Evolutionary conservation across 2,113 vertebrate species (phyloP), one percentile per base, ranked within the genome.

Genomic region (Ceyx cyanopectus): DNA sequence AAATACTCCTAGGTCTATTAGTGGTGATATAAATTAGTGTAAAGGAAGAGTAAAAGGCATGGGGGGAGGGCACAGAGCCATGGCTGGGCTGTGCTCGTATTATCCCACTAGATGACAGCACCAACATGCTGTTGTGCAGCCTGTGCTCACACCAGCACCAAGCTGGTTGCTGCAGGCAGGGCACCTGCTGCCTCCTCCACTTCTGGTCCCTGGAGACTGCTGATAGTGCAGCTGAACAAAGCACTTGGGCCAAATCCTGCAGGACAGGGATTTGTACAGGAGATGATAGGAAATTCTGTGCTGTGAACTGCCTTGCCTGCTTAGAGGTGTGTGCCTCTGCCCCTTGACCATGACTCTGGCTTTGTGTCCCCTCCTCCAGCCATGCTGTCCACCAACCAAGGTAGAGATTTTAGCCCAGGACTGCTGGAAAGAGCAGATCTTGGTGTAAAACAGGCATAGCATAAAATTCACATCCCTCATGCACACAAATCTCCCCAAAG

Each of bases 71-170:
- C 68, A 61, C 17, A 32, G 61, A 74, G 72, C 46, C 3, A 0
- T 30, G 26, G 11, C 50, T 12, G 12, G 48, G 80, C 58, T 61
- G 40, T 77, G 58, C 73, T 43, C 23, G 0, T n/a, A n/a, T 46
- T 87, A 79, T 72, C 80, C 94, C 93, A 90, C 92, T 93, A 96
- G 96, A 57, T 92, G 95, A 93, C 94, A 96, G 85, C 92, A 96
- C 62, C 85, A 88, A 72, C 93, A 45, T 76, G 69, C 51, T 32
- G 40, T 65, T 92, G 54, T 4, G 72, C 40, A 61, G 53, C 48
- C 32, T 1, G 0, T 0, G 1, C 43, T 63, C 17, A 17, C 34
- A 57, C 10, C 66, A 46, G 67, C 66, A 18, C 37, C n/a, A 10
- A 26, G 37, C 43, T 45, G n/a, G 57, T 45, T 51, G 48, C 81